Base-by-base conservation (phyloP, 2,888 invertebrate species). In the Lepidocyrtoides sp. region DNA sequence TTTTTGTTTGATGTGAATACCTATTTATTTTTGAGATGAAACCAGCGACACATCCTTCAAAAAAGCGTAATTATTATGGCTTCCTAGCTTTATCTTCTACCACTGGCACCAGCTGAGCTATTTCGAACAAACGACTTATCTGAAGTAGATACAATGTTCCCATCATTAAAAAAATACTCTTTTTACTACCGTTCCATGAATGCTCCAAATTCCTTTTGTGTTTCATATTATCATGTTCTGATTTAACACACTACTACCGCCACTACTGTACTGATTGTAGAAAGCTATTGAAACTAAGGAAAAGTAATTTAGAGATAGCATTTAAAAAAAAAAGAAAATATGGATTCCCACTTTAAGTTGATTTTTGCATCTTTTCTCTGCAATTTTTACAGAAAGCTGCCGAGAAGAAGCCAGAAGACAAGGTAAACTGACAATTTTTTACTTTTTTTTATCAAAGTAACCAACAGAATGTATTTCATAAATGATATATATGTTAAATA, bases 341-440 rank as follows among this genome's bases (percentile, higher is more conserved):
- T 72, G n/a, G 2, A 44, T 51, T 29, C 2, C n/a, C 14, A 7
- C 14, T 86, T 44, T 75, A 82, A 69, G 36, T 82, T 17, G 26
- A 79, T 20, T 81, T 32, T 66, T 36, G 23, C 51, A 8, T 79
- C 3, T 44, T 77, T 63, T 85, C 77, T 91, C 23, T 91, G 51
- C 12, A 86, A 60, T 36, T 57, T 29, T 90, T 86, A 63, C 89
- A 93, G 93, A 93, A 93, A 75, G 91, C 92, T 79, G 93, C 86
- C 4, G 93, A 92, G 14, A 93, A 93, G 89, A 93, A 92, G 88
- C 63, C 89, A 57, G 93, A 92, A 10, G 93, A 92, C 17, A 93
- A 92, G 93, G 92, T 92, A 93, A 87, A 29, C 20, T 44, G 23
- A 69, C 14, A 26, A 77, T 75, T 36, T 72, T 60, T 81, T 57